These are phyloP conservation scores for Eonycteris spelaea DNA, from an alignment of 2,113 vertebrate genomes.

Conservation along the genomic window DNA sequence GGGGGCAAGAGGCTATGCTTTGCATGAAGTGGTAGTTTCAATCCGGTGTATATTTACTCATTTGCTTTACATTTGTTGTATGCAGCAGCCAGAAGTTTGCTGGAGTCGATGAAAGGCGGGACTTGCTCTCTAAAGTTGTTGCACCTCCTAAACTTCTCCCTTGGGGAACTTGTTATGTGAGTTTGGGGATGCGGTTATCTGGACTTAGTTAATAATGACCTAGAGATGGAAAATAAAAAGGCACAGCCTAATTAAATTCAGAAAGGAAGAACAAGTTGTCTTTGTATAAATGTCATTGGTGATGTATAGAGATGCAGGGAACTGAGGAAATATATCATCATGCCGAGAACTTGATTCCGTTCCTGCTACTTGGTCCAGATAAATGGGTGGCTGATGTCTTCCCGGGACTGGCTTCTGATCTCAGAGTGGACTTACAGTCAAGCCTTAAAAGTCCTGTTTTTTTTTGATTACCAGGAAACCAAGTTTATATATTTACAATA, in stretches of 20 bases:
- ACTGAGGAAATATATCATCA: background rate
- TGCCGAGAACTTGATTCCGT: background rate
- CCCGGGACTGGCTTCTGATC: background rate
- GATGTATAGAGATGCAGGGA: background rate
- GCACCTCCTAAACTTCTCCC: background rate
- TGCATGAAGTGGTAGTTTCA: conserved; percentile 26
- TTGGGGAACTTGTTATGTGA: conserved; percentile 57
- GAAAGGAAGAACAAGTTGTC: background rate
- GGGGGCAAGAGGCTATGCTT: conserved; percentile 46
- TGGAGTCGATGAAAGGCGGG: conserved; percentile 38
- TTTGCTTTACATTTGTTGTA: conserved; percentile 26
- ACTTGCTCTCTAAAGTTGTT: background rate
- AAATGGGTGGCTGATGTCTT: background rate
- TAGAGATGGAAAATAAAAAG: conserved; percentile 55
- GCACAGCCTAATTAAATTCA: background rate
- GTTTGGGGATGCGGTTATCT: background rate
- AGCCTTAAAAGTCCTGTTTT: background rate
- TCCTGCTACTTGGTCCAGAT: conserved; percentile 6
- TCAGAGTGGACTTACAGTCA: background rate
- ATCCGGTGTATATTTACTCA: conserved; percentile 62
- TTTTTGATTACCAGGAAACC: background rate
- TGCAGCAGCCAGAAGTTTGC: conserved; percentile 44
- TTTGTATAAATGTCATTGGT: conserved; percentile 29
- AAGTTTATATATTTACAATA: background rate
- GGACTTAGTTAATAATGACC: conserved; percentile 41